Percentiles rank a stretch among this genome's conserved stretches.
Evolutionary conservation across 2,113 vertebrate species (phyloP).

Genomic region (Columba livia): DNA sequence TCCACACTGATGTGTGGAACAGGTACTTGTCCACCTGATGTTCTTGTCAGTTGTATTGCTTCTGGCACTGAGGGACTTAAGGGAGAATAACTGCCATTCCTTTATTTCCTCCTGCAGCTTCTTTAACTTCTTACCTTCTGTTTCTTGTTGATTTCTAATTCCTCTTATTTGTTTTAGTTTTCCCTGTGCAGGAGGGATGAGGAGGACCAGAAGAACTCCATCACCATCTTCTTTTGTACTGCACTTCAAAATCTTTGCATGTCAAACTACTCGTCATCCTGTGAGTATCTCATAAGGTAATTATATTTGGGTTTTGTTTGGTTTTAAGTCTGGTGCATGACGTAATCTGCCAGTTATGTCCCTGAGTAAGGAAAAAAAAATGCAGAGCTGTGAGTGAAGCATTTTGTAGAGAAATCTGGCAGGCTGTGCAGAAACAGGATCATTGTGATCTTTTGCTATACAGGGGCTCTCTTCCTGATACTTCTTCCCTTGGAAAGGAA

Average conservation of each 20-base stretch:
- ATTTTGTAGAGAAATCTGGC: not conserved
- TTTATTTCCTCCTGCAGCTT: not conserved
- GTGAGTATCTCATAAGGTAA: not conserved
- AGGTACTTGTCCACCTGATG: accelerated
- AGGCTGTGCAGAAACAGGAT: not conserved
- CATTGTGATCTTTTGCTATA: not conserved
- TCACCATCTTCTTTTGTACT: not conserved
- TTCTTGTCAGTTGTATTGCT: not conserved
- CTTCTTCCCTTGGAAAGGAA: not conserved
- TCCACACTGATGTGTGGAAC: not conserved
- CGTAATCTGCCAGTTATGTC: not conserved
- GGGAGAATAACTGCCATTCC: not conserved
- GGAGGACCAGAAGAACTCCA: not conserved
- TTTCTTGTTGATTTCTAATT: not conserved
- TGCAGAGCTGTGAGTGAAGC: not conserved
- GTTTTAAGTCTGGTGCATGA: not conserved
- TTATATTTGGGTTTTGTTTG: not conserved
- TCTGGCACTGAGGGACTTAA: not conserved
- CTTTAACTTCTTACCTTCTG: not conserved
- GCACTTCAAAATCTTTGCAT: not conserved
- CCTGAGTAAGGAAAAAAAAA: not conserved
- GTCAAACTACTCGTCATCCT: not conserved
- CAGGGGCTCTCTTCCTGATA: not conserved
- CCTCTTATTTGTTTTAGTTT: not conserved
- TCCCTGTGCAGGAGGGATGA: not conserved